A percentile compares a stretch with the other conserved stretches of the same genome.
Evolutionary conservation across 2,797 vertebrate species (phyloP).

Genomic region (Tenualosa ilisha): DNA sequence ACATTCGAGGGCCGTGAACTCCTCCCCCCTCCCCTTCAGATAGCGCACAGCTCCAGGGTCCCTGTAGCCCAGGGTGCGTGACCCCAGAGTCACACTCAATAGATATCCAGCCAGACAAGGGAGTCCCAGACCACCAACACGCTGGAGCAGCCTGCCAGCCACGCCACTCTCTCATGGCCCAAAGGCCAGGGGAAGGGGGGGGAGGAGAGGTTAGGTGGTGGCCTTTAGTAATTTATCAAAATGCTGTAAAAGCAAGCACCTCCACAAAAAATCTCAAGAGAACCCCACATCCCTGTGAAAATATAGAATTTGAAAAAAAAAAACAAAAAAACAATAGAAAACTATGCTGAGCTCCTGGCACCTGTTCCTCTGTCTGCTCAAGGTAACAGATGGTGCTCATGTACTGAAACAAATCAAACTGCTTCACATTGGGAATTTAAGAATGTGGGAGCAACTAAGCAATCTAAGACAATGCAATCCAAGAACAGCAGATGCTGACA

Average conservation of each 20-base stretch:
- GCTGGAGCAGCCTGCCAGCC: conserved; percentile 7
- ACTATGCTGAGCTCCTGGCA: neutral
- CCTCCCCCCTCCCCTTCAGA: conserved; percentile 27
- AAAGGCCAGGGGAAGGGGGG: neutral
- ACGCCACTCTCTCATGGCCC: neutral
- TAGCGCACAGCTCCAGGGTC: conserved; percentile 62
- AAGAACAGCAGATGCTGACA: neutral
- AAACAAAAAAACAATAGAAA: neutral
- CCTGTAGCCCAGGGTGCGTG: conserved; percentile 62
- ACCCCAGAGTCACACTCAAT: conserved; percentile 55
- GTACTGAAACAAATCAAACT: conserved; percentile 21
- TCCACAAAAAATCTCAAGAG: neutral
- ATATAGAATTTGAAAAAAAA: conserved; percentile 1
- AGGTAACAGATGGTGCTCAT: conserved; percentile 59
- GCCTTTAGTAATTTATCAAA: conserved; percentile 2
- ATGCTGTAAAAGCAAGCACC: neutral
- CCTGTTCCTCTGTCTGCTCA: neutral
- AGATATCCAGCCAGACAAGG: conserved; percentile 42
- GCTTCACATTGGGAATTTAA: neutral
- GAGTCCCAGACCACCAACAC: conserved; percentile 41
- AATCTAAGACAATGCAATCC: neutral
- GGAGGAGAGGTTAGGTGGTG: neutral
- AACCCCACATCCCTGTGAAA: neutral
- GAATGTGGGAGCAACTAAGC: neutral
- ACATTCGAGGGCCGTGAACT: conserved; percentile 62